Evolutionary conservation across 1,140 invertebrate genomes (phyloP).

Genomic region (Zaprionus africanus): DNA sequence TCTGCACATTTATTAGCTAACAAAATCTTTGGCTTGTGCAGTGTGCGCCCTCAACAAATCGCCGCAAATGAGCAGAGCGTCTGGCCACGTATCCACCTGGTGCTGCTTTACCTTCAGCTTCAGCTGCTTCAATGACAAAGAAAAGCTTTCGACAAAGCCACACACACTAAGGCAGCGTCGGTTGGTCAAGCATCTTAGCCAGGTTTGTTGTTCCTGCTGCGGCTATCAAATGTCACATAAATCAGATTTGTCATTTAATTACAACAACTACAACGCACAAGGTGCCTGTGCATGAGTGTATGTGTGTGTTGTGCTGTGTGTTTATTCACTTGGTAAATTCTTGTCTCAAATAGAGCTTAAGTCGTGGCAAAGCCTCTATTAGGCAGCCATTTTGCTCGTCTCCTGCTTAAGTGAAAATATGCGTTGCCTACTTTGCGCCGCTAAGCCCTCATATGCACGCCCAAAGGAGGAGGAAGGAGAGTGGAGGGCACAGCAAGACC

Average conservation of each 20-base stretch:
- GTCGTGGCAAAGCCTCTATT: conserved; percentile 55
- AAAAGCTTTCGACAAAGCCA: conserved; percentile 42
- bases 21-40: conserved; percentile 24
- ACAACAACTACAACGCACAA: conserved; percentile 41
- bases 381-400: conserved; percentile 48
- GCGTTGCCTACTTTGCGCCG: conserved; percentile 41
- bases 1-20: conserved; percentile 42
- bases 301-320: neutral
- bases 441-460: conserved; percentile 2
- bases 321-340: conserved; percentile 23
- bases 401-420: conserved; percentile 44
- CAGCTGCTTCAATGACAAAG: conserved; percentile 30
- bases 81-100: conserved; percentile 43
- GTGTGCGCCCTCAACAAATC: conserved; percentile 26
- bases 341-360: conserved; percentile 44
- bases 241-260: conserved; percentile 78
- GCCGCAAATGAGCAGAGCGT: conserved; percentile 53
- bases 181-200: conserved; percentile 40
- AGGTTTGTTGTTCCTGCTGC: conserved; percentile 41
- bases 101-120: conserved; percentile 11
- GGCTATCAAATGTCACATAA: conserved; percentile 79
- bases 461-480: neutral
- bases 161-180: conserved; percentile 8
- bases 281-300: conserved; percentile 8
- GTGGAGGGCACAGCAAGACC: conserved; percentile 10